Evolutionary conservation across 2,888 invertebrate species (phyloP), one percentile per base, ranked within the genome.

Genomic region (Melieria omissa): DNA sequence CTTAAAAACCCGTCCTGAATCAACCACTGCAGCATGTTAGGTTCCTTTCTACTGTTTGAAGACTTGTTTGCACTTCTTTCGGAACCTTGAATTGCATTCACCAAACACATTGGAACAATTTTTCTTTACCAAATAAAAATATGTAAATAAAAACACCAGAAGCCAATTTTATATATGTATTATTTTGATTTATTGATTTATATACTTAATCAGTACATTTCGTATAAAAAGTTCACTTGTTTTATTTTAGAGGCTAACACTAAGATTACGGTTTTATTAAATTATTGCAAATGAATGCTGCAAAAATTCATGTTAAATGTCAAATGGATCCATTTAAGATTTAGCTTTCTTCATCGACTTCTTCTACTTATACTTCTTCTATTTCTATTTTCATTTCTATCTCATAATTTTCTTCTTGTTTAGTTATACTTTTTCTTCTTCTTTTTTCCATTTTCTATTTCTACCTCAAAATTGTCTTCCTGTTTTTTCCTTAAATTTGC

Each of bases 181-280:
- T 75, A 77, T 66, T 73, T 77, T 71, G 65, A 74, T 80, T 78
- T 74, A 77, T 77, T 78, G 76, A 74, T 79, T 80, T 79, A 79
- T 75, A 83, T 82, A 82, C 84, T 84, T 84, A 84, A 79, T 84
- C 84, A 84, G 82, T 84, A 84, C 84, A 82, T 81, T 84, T 83
- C 78, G 77, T 82, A 81, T 82, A 80, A 78, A 78, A 81, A 74
- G 29, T 29, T 29, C 29, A 29, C 29, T 29, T 29, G 29, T 29
- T 29, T 29, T 29, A 3, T 29, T 29, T 29, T 29, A 77, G 69
- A 73, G 70, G 54, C 71, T 73, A 72, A 72, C 67, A 69, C 75
- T 77, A 78, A 75, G 72, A 29, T 65, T 57, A 29, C 42, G 14
- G 7, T 45, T 55, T 63, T 16, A 4, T 47, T 57, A 44, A 49